Conservation (phyloP, 2,113 vertebrate species). For the Halcyon senegalensis region DNA sequence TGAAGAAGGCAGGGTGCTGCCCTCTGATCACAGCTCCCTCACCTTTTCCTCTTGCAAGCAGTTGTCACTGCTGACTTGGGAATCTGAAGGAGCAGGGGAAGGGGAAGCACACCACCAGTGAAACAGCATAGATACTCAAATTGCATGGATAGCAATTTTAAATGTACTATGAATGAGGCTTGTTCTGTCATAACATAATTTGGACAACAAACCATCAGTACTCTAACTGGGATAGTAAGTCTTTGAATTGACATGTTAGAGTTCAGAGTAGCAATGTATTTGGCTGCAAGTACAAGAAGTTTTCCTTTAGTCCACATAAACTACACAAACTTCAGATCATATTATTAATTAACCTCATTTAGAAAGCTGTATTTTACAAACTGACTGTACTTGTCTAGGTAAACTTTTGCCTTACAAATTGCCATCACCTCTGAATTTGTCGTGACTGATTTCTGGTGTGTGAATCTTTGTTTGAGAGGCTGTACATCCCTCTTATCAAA, state of each 20-base stretch:
- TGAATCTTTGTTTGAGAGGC: background rate
- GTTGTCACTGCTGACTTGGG: background rate
- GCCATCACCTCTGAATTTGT: background rate
- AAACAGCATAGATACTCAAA: background rate
- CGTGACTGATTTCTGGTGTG: background rate
- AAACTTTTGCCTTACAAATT: background rate
- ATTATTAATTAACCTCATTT: background rate
- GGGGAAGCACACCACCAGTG: background rate
- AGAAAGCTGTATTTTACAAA: background rate
- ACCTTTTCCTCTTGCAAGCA: background rate
- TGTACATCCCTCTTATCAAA: background rate
- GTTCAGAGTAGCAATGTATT: background rate
- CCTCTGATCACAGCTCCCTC: background rate
- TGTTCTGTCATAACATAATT: background rate
- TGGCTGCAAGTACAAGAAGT: background rate
- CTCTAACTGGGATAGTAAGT: background rate
- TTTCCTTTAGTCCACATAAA: background rate
- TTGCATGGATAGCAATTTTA: rapidly evolving
- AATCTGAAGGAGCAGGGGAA: background rate
- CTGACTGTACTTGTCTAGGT: background rate
- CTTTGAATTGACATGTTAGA: background rate
- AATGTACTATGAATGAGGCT: rapidly evolving
- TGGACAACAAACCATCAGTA: background rate
- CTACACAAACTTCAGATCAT: background rate
- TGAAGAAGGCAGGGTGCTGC: background rate